Conservation (phyloP, 2,888 invertebrate species). For the Thysanoteuthis rhombus region DNA sequence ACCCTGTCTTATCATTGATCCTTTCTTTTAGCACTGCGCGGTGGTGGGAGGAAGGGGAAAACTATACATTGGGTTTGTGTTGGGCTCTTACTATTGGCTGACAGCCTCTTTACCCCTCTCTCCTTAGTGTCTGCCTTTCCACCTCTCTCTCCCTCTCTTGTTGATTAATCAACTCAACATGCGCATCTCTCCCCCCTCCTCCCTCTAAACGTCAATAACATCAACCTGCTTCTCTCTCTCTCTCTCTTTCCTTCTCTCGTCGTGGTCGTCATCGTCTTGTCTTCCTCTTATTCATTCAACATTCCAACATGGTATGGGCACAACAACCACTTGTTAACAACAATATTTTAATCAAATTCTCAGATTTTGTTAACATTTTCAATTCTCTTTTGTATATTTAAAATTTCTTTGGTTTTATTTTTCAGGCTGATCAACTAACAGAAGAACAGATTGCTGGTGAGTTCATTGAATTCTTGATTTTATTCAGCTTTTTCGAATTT, state of each 20-base stretch:
- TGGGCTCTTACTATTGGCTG: neutral
- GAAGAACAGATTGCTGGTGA: conserved; percentile 36
- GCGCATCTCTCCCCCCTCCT: neutral
- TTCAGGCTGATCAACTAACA: conserved; percentile 34
- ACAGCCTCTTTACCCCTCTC: neutral
- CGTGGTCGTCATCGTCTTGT: neutral
- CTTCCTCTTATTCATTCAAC: neutral
- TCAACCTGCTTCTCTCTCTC: neutral
- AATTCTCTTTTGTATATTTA: neutral
- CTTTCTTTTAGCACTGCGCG: neutral
- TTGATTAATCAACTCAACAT: conserved; percentile 14
- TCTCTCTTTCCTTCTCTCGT: too few species aligned
- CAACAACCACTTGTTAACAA: neutral
- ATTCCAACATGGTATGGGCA: neutral
- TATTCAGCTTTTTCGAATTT: neutral
- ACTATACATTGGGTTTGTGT: neutral
- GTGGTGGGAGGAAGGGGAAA: neutral
- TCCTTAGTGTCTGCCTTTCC: neutral
- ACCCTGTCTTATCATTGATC: too few species aligned
- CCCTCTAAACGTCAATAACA: neutral
- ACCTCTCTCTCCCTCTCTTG: neutral
- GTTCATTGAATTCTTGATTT: too few species aligned
- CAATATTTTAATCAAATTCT: neutral
- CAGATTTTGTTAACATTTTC: too few species aligned
- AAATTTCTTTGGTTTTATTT: conserved; percentile 18